These are phyloP conservation scores for Trochalopteron elliotii DNA, from an alignment of 2,113 vertebrate species.

Conservation along the genomic window DNA sequence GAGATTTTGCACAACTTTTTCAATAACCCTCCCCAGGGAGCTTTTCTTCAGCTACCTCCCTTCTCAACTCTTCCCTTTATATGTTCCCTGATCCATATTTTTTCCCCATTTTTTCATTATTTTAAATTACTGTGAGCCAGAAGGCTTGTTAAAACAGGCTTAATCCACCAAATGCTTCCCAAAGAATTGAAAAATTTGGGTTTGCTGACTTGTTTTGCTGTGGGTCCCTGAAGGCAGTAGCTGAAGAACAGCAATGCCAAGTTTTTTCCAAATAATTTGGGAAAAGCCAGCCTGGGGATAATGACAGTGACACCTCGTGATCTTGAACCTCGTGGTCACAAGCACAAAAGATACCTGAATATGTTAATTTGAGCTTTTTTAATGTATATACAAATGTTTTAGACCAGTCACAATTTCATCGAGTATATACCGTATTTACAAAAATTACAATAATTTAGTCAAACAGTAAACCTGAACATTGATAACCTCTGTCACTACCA, in stretches of 20 bases:
- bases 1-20: neutral
- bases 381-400: slow-evolving; percentile 82
- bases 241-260: neutral
- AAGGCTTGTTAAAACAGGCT: neutral
- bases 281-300: neutral
- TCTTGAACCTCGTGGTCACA: neutral
- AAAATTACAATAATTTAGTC: slow-evolving; percentile 79
- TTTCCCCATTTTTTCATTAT: neutral
- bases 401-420: slow-evolving; percentile 75
- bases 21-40: rapidly evolving
- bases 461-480: slow-evolving; percentile 70
- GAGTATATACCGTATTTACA: slow-evolving; percentile 79
- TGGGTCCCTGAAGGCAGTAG: rapidly evolving
- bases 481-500: slow-evolving; percentile 72
- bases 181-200: rapidly evolving
- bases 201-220: neutral
- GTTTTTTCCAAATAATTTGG: neutral
- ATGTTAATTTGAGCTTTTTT: slow-evolving; percentile 73
- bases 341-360: slow-evolving; percentile 39
- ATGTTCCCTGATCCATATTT: rapidly evolving
- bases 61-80: neutral
- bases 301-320: neutral
- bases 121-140: neutral
- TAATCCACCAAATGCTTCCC: neutral
- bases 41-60: neutral